Evolutionary conservation across 2,797 vertebrate genomes (phyloP), one percentile per base, ranked within the genome.

Genomic region (Mastacembelus armatus): DNA sequence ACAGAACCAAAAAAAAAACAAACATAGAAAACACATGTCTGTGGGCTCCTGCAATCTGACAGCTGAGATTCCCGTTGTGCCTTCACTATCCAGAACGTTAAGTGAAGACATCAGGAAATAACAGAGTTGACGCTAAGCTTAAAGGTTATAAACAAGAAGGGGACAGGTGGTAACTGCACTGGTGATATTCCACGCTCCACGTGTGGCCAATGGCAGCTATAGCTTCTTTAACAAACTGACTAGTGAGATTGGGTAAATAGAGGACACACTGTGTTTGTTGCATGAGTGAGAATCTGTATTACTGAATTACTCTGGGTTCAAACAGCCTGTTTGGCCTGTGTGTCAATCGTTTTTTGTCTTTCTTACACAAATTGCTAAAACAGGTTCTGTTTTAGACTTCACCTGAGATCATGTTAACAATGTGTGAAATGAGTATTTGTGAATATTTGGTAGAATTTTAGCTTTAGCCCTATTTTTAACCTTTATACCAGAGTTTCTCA

Each of bases 171-270:
- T 36, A 36, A n/a, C n/a, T n/a, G n/a, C 14, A 18, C 66, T 16
- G 15, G 61, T 58, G 47, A 51, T 22, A 27, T 19, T 21, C 60
- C 29, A 52, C 7, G 15, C 45, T 57, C 59, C 43, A 55, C 66
- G 74, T 48, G 3, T 3, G 72, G 72, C 84, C 81, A 84, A 66
- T 77, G 85, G 84, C 85, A 88, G 84, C 83, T 85, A 80, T 70
- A 87, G 81, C 38, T 45, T 71, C 42, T 42, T 52, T 24, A 19
- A 61, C 26, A 0, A 26, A n/a, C 56, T 10, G 60, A 56, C 14
- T 22, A 38, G 24, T 51, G 48, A 32, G n/a, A 61, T 3, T 7
- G 30, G 32, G 50, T 67, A 52, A 52, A 79, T 30, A 71, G 21
- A 21, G 22, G 47, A 65, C 52, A 73, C 39, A 1, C 12, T 12